phyloP scores from a whole-genome alignment of 2,888 invertebrate species.

The Tenthredo scrophulariae region DNA sequence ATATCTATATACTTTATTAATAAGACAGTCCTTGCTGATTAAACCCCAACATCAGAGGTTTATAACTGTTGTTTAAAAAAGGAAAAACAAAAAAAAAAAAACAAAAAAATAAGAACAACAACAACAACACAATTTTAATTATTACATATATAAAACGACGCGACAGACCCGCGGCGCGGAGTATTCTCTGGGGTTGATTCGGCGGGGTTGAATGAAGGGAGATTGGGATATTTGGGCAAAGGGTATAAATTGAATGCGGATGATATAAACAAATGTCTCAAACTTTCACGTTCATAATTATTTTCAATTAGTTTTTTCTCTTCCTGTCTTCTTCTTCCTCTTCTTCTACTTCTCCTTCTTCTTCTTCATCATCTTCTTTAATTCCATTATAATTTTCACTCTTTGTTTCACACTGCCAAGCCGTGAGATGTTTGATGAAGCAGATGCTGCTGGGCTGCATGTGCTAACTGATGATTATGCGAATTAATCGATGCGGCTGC shows the following conservation, averaged over 20 bases:
- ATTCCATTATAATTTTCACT: background rate
- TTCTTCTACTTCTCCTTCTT: background rate
- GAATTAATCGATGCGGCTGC: conserved; percentile 65
- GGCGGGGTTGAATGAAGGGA: conserved; percentile 18
- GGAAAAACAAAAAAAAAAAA: background rate
- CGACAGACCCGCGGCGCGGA: conserved; percentile 22
- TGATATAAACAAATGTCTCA: background rate
- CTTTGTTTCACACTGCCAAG: conserved; percentile 70
- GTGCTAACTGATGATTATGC: conserved; percentile 72
- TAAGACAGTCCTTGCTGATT: conserved; percentile 8
- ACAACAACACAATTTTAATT: background rate
- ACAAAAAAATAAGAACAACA: background rate
- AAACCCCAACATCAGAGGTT: background rate
- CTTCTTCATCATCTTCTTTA: background rate
- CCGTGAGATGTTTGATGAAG: conserved; percentile 75
- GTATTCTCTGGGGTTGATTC: conserved; percentile 63
- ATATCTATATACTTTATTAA: conserved; percentile 57
- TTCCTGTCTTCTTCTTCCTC: background rate
- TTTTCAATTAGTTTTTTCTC: background rate
- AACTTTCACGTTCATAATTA: background rate
- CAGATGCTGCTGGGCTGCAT: conserved; percentile 72
- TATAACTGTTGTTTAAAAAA: background rate
- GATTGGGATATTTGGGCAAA: background rate
- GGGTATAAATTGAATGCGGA: background rate
- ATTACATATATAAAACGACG: conserved; percentile 24